These are phyloP conservation scores for Drosophila niveifrons DNA, from an alignment of 2,888 invertebrate species.

Conservation along the genomic window DNA sequence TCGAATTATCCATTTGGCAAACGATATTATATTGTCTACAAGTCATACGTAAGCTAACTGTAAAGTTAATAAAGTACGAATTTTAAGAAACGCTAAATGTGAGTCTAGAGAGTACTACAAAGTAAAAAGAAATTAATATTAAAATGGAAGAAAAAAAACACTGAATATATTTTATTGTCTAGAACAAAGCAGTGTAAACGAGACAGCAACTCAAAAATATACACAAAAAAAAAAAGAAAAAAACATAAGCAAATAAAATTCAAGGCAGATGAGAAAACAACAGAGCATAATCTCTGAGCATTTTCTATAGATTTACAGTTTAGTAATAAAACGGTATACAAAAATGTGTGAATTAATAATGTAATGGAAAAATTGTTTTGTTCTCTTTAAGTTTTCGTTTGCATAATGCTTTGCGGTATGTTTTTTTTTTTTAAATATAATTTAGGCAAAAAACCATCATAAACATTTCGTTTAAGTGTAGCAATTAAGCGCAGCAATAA, in stretches of 20 bases:
- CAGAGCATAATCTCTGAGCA: constrained; percentile 33
- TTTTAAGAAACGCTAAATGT: constrained; percentile 82
- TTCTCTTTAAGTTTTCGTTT: constrained; percentile 62
- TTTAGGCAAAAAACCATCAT: constrained; percentile 28
- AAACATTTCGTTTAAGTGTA: constrained; percentile 46
- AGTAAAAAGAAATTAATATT: constrained; percentile 3
- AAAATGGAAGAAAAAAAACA: constrained; percentile 27
- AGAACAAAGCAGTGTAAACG: constrained; percentile 49
- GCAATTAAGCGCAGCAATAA: constrained; percentile 44
- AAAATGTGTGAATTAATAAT: constrained; percentile 16
- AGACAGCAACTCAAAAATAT: constrained; percentile 32
- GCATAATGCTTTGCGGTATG: constrained; percentile 64
- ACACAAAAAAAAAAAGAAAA: constrained; percentile 9
- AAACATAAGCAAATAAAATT: constrained; percentile 10
- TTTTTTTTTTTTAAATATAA: constrained; percentile 29
- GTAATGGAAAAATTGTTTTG: constrained; percentile 42
- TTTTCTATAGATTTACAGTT: constrained; percentile 71
- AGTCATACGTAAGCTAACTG: constrained; percentile 74
- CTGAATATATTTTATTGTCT: constrained; percentile 67
- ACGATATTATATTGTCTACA: constrained; percentile 41
- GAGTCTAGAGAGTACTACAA: constrained; percentile 75
- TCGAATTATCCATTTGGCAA: constrained; percentile 27
- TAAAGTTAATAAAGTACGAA: constrained; percentile 81
- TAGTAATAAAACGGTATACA: constrained; percentile 26
- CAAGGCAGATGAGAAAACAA: constrained; percentile 3